A percentile compares a stretch with the other conserved stretches of the same genome.
These are phyloP conservation scores for Ornithoptera priamus DNA, from an alignment of 2,888 invertebrate genomes.

Conservation along the genomic window DNA sequence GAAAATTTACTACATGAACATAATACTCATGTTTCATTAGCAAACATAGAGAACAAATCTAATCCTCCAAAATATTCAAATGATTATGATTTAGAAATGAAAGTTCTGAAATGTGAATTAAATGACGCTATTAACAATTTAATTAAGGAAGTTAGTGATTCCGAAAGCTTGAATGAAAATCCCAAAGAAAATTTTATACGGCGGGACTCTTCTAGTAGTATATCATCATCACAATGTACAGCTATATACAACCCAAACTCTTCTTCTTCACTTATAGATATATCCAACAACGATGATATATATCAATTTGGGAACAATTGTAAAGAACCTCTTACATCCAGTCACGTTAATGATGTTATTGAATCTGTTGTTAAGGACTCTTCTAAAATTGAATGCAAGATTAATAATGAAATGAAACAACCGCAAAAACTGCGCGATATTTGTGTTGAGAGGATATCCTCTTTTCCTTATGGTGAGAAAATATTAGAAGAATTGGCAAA, in stretches of 20 bases:
- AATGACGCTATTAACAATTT: conserved; percentile 73
- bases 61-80: conserved; percentile 35
- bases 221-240: conserved; percentile 85
- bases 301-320: conserved; percentile 43
- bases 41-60: conserved; percentile 6
- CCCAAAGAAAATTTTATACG: conserved; percentile 61
- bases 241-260: conserved; percentile 84
- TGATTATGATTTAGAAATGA: conserved; percentile 63
- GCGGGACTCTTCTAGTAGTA: conserved; percentile 81
- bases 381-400: conserved; percentile 38
- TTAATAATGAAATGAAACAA: conserved; percentile 36
- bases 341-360: conserved; percentile 72
- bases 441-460: conserved; percentile 82
- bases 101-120: conserved; percentile 70
- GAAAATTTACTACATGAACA: conserved; percentile 17
- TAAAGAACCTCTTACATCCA: conserved; percentile 38
- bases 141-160: conserved; percentile 68
- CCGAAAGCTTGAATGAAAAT: conserved; percentile 52
- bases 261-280: conserved; percentile 82
- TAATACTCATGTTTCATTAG: conserved; percentile 4
- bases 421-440: conserved; percentile 82
- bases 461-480: conserved; percentile 84
- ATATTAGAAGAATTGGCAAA: conserved; percentile 84
- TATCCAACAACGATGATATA: conserved; percentile 76
- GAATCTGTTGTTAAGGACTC: conserved; percentile 61